phyloP scores from a whole-genome alignment of 2,113 vertebrate genomes.

The Speoplatyrhinus poulsoni region DNA sequence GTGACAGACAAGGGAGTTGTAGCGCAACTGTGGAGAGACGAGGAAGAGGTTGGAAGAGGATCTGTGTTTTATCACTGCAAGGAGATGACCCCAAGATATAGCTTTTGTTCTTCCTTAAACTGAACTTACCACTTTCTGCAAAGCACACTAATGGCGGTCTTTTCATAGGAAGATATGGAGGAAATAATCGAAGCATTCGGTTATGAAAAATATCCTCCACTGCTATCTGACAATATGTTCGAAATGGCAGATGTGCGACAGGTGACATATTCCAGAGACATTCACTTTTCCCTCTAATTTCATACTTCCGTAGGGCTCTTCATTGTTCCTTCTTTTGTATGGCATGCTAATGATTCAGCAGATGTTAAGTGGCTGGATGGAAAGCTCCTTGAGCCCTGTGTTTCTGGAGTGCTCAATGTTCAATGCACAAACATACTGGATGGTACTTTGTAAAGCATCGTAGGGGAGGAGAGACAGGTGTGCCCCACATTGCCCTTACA shows the following conservation, averaged over 20 bases:
- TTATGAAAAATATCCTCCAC: constrained; percentile 19
- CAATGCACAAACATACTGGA: constrained; percentile 38
- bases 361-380: constrained; percentile 36
- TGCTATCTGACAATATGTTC: constrained; percentile 1
- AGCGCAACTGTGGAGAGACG: constrained; percentile 35
- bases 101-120: constrained; percentile 31
- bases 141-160: background rate
- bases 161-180: background rate
- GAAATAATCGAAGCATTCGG: background rate
- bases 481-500: constrained; percentile 41
- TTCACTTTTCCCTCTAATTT: constrained; percentile 37
- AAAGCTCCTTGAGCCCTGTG: constrained; percentile 22
- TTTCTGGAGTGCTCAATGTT: constrained; percentile 35
- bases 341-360: constrained; percentile 38
- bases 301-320: constrained; percentile 29
- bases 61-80: constrained; percentile 62
- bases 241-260: constrained; percentile 42
- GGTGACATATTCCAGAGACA: constrained; percentile 49
- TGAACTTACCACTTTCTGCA: constrained; percentile 7
- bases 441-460: constrained; percentile 2
- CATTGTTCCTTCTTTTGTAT: constrained; percentile 38
- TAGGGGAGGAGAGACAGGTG: constrained; percentile 60
- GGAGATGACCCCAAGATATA: constrained; percentile 31
- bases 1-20: constrained; percentile 34
- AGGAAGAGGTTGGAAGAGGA: constrained; percentile 45